Evolutionary conservation across 2,888 invertebrate genomes (phyloP), one percentile per base, ranked within the genome.

Genomic region (Hedychridium roseum): DNA sequence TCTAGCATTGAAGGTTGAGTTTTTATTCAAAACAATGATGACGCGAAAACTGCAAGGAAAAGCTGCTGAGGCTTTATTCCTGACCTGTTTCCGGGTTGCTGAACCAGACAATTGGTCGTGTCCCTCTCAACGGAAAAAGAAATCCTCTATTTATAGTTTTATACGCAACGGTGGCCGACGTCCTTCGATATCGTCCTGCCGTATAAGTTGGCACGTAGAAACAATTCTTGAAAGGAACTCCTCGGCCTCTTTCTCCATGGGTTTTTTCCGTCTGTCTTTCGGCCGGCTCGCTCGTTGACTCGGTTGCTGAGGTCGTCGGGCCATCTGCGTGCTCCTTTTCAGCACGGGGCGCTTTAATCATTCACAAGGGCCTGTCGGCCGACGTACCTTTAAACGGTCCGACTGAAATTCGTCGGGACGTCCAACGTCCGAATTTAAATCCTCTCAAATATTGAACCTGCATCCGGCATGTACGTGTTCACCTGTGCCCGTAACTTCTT

Each of bases 401-500:
- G 60, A 61, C 69, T 64, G 68, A 75, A 74, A 76, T 74, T 77
- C 74, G 74, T 71, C 71, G 64, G 71, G 76, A 75, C 74, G 66
- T 73, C 68, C 66, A 68, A 64, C 67, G 70, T 68, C 60, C 72
- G 72, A 76, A 78, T 77, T 76, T 76, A 76, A 78, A 78, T 78
- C 74, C 72, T 66, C 65, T 76, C 68, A 75, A 78, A 78, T 76
- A 77, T 77, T 76, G 70, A 76, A 64, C 64, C 56, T 50, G 58
- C 60, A 60, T 56, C 61, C 58, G 55, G 42, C 46, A 16, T 31
- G 20, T 32, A 39, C 38, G 28, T 39, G 18, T 20, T n/a, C 20
- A 36, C 6, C 9, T 6, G 44, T 45, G 43, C 37, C n/a, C 44
- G 44, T 42, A 55, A 59, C 60, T 56, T 61, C 62, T 59, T 60